Conservation (phyloP, 2,797 vertebrate genomes). For the Artibeus lituratus region DNA sequence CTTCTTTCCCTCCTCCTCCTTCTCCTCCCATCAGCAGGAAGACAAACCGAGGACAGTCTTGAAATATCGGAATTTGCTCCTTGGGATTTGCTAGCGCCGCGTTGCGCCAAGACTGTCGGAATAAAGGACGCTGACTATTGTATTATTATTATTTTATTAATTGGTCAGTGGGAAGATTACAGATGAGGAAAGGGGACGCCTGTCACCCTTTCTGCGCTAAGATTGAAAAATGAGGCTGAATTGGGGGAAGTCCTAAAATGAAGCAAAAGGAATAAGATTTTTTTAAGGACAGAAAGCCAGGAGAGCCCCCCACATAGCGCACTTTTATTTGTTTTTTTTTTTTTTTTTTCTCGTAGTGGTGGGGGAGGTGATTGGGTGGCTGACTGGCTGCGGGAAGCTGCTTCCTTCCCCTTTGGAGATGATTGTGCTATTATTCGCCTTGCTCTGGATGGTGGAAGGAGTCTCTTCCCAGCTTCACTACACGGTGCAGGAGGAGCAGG, state of each 20-base stretch:
- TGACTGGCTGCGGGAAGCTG: slow-evolving; percentile 63
- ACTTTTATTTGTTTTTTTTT: slow-evolving; percentile 62
- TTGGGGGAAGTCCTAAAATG: slow-evolving; percentile 68
- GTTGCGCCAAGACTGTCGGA: slow-evolving; percentile 84
- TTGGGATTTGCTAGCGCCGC: slow-evolving; percentile 83
- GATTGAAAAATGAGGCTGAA: slow-evolving; percentile 77
- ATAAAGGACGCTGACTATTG: slow-evolving; percentile 83
- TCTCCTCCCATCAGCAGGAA: slow-evolving; percentile 79
- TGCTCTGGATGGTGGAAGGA: slow-evolving; percentile 89
- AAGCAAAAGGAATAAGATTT: slow-evolving; percentile 77
- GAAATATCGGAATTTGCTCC: slow-evolving; percentile 80
- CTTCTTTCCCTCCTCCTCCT: slow-evolving; percentile 67
- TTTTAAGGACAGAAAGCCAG: slow-evolving; percentile 55
- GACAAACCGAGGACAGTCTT: slow-evolving; percentile 82
- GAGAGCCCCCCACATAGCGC: neutral
- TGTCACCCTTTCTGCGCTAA: slow-evolving; percentile 74
- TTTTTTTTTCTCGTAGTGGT: slow-evolving; percentile 30
- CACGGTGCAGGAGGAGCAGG: slow-evolving; percentile 96
- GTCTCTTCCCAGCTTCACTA: slow-evolving; percentile 94
- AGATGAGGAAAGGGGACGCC: slow-evolving; percentile 79
- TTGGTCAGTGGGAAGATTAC: slow-evolving; percentile 78
- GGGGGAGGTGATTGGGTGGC: slow-evolving; percentile 78
- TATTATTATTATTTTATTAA: slow-evolving; percentile 78
- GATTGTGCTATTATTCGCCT: slow-evolving; percentile 91
- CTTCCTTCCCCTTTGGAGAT: slow-evolving; percentile 86